Base-by-base conservation (phyloP, 2,888 invertebrate genomes). In the Syrphus vitripennis region DNA sequence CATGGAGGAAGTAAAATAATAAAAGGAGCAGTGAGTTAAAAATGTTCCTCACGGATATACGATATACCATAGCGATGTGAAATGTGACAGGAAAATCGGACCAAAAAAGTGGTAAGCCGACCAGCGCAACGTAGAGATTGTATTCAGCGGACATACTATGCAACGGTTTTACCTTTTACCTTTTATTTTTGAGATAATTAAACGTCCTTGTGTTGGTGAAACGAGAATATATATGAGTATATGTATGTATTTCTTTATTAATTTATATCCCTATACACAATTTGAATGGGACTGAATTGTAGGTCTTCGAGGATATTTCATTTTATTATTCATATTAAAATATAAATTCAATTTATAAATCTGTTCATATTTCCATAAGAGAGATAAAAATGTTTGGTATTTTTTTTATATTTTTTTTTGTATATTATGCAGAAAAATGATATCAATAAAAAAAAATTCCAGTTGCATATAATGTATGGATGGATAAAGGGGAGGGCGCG, bases 281-380 rank as follows among this genome's bases (percentile, higher is more conserved):
- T 42, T 5, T 24, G 42, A 26, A 40, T 40, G 26, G 29, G 16
- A 63, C 10, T 21, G 42, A 63, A 42, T 55, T 12, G 74, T 72
- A 61, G 50, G 40, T 55, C 31, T 63, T 50, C 48, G 48, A 50
- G 80, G 67, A 74, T 63, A 53, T 75, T 79, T 79, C 61, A 71
- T 75, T 75, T 79, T 59, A 71, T 75, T 75, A 75, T 78, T 83
- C 75, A 83, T 75, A 84, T 79, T 79, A 71, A 75, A 80, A 80
- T 70, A 80, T 70, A 84, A 84, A 76, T 79, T 84, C 71, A 84
- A 75, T 84, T 84, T 79, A 80, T 76, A 69, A 61, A 78, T 55
- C 69, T 55, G 37, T 48, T 53, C 61, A 67, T 48, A 74, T 83
- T 78, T 74, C 24, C 74, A 65, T 72, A 42, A 83, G 53, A 77